These are phyloP conservation scores for Erythrocercus mccallii DNA, from an alignment of 2,113 vertebrate species.

Conservation along the genomic window DNA sequence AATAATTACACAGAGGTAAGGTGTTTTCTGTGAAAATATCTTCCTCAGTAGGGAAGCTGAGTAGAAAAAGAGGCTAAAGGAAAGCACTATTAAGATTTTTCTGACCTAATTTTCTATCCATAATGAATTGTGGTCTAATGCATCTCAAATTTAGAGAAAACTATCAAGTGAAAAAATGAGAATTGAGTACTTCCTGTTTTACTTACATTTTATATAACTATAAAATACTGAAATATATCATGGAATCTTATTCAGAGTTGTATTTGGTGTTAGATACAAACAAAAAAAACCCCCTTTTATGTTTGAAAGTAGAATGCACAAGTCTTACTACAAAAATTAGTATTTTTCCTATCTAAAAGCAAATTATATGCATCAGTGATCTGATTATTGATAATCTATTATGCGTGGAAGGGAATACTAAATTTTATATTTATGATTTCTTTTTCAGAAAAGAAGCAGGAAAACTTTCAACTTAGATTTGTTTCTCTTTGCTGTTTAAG, in stretches of 20 bases:
- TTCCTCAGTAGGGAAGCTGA: background rate
- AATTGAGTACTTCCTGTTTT: background rate
- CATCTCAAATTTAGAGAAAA: background rate
- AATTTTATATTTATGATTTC: background rate
- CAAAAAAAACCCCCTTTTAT: accelerated
- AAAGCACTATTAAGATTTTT: background rate
- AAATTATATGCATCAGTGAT: background rate
- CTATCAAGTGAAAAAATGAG: background rate
- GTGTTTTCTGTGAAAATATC: background rate
- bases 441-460: accelerated
- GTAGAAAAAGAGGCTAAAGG: background rate
- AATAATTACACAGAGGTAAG: background rate
- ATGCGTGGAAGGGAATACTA: background rate
- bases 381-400: background rate
- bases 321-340: background rate
- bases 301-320: background rate
- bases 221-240: background rate
- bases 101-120: background rate
- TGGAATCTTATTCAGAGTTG: background rate
- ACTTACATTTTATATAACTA: background rate
- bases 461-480: background rate
- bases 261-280: background rate
- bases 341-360: background rate
- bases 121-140: background rate
- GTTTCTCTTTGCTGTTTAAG: background rate